phyloP scores from a whole-genome alignment of 2,888 invertebrate genomes.

The Sturmia bella region DNA sequence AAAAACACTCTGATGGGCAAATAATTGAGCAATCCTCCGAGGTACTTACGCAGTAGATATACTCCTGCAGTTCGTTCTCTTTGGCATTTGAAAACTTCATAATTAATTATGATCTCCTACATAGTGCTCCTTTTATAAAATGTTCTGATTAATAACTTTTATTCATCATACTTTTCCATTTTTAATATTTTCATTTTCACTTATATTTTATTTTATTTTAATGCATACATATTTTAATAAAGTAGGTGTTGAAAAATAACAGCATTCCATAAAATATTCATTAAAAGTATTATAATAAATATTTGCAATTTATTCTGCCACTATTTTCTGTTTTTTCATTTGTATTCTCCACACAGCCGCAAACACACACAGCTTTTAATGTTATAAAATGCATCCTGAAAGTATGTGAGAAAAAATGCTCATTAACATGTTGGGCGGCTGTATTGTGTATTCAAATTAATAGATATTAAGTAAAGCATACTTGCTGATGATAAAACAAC shows the following conservation, averaged over 20 bases:
- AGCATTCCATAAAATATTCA: slow-evolving; percentile 20
- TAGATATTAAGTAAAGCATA: slow-evolving; percentile 22
- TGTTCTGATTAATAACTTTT: too few relatives aligned
- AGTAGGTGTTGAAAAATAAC: not conserved
- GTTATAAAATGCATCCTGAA: slow-evolving; percentile 35
- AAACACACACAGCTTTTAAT: not conserved
- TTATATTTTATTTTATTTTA: not conserved
- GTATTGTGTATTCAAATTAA: slow-evolving; percentile 5
- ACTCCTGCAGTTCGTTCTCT: too few relatives aligned
- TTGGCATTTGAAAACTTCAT: too few relatives aligned
- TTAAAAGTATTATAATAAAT: slow-evolving; percentile 3
- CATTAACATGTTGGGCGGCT: slow-evolving; percentile 30
- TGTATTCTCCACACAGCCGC: not conserved
- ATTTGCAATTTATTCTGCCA: slow-evolving; percentile 4
- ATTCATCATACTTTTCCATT: too few relatives aligned
- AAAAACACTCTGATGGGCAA: too few relatives aligned
- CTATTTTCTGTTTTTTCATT: not conserved
- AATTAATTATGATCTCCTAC: too few relatives aligned
- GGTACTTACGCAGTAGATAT: too few relatives aligned
- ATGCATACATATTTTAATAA: not conserved
- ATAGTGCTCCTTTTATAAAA: too few relatives aligned
- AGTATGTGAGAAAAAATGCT: slow-evolving; percentile 24
- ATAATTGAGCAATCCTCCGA: too few relatives aligned
- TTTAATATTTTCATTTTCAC: not conserved
- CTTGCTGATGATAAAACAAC: slow-evolving; percentile 4